These are phyloP conservation scores for Seriola rivoliana DNA, from an alignment of 2,113 vertebrate genomes.

Conservation along the genomic window DNA sequence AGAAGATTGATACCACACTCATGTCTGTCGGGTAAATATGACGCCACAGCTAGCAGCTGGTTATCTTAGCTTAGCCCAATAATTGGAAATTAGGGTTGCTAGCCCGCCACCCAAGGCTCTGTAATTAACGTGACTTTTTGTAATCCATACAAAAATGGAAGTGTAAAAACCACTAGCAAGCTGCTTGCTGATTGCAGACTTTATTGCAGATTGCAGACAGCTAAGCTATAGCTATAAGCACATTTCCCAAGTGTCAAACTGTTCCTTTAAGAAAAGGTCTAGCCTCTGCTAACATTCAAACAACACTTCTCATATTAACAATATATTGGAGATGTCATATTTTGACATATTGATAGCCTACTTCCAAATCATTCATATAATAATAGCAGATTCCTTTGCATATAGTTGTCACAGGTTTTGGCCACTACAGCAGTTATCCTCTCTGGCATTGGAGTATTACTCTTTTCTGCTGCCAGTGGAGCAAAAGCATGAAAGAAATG, in stretches of 20 bases:
- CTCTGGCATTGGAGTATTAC: slow-evolving; percentile 25
- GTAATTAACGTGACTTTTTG: too few species aligned
- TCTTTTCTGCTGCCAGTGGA: slow-evolving; percentile 32
- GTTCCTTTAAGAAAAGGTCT: not conserved
- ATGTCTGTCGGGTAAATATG: not conserved
- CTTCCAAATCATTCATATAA: slow-evolving; percentile 5
- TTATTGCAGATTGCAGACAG: too few species aligned
- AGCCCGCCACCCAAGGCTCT: too few species aligned
- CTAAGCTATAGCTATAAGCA: not conserved
- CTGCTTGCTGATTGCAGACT: too few species aligned
- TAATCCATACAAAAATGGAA: too few species aligned
- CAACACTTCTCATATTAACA: not conserved
- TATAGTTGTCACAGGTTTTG: not conserved
- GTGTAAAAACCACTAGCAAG: too few species aligned
- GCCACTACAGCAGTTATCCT: slow-evolving; percentile 8
- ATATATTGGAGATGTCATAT: not conserved
- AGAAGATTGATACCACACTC: too few species aligned
- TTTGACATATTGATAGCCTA: not conserved
- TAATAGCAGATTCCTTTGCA: not conserved
- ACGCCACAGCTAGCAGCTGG: not conserved
- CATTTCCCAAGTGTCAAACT: not conserved
- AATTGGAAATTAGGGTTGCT: too few species aligned
- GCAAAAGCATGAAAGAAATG: slow-evolving; percentile 42
- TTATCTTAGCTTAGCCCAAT: not conserved
- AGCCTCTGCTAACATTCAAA: not conserved